Evolutionary conservation across 2,888 invertebrate genomes (phyloP), one percentile per base, ranked within the genome.

Genomic region (Augiades crinisus): DNA sequence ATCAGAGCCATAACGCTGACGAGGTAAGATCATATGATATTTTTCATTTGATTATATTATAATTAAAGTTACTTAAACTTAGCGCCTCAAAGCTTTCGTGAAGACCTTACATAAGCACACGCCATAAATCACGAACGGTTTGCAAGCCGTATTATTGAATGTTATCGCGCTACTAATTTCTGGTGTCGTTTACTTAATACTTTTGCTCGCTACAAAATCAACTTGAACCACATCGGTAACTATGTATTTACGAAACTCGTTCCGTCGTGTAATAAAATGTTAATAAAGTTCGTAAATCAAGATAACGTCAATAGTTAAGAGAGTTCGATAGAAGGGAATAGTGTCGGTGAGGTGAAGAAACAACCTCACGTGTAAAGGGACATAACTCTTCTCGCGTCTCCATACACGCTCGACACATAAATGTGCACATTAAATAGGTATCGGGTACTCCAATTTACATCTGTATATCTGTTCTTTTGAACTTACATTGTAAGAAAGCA

Each of bases 1-100:
- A 94, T 66, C 93, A 94, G 31, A 93, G 92, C 59, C 93, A 93
- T 62, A 92, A 90, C 31, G 91, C 92, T 10, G 93, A 93, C 27
- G 93, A 93, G 85, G 94, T 94, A 81, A 27, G n/a, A n/a, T n/a
- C n/a, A n/a, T n/a, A n/a, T n/a, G n/a, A n/a, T n/a, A n/a, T n/a
- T n/a, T n/a, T n/a, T n/a, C n/a, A n/a, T n/a, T n/a, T n/a, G n/a
- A n/a, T n/a, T n/a, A n/a, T n/a, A n/a, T n/a, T n/a, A n/a, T n/a
- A n/a, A n/a, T n/a, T n/a, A n/a, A n/a, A n/a, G n/a, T n/a, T n/a
- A n/a, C n/a, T n/a, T n/a, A n/a, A n/a, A n/a, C n/a, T n/a, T n/a
- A n/a, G n/a, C n/a, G n/a, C n/a, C n/a, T n/a, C n/a, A n/a, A n/a
- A n/a, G n/a, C n/a, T n/a, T n/a, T n/a, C n/a, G n/a, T n/a, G n/a